Evolutionary conservation across 2,888 invertebrate species (phyloP), one percentile per base, ranked within the genome.

Genomic region (Alloscopus bannaensis): DNA sequence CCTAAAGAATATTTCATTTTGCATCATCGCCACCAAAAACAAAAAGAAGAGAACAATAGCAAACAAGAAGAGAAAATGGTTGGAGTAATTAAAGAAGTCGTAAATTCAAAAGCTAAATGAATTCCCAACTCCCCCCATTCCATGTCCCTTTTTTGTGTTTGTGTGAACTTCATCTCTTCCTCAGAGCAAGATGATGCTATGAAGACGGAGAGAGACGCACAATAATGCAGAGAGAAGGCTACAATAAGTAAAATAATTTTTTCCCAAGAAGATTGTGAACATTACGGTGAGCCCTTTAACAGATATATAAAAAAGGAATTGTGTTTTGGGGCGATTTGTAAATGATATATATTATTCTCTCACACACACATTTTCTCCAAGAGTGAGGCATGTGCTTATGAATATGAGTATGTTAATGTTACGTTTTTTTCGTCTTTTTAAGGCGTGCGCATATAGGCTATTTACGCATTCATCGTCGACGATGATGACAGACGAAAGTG

Each of bases 41-140:
- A 59, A 70, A 62, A 69, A 28, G n/a, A 45, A 52, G 52, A 36
- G 45, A 24, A 45, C 20, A 60, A 22, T 59, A 36, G 59, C 60
- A 69, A 80, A 80, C 76, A 73, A 73, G 57, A 73, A 65, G 62
- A 73, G 45, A 36, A 76, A 75, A 77, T 55, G 70, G 70, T 55
- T 64, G n/a, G 82, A 81, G 83, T 83, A 84, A 84, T 84, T 84
- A 84, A 83, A 80, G 77, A 77, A 83, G 84, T 81, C 83, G 81
- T 84, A 84, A 84, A 84, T 84, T 83, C 81, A 80, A 75, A n/a
- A 80, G 64, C 76, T 80, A 82, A 84, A 84, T 84, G 83, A 83
- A 83, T 84, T 77, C 83, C 73, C 65, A 83, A 81, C 84, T 84
- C 83, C 82, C 82, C 84, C 84, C 77, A 80, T 84, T 84, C 66